These are phyloP conservation scores for Diabrotica virgifera DNA, from an alignment of 1,140 invertebrate genomes.

Conservation along the genomic window DNA sequence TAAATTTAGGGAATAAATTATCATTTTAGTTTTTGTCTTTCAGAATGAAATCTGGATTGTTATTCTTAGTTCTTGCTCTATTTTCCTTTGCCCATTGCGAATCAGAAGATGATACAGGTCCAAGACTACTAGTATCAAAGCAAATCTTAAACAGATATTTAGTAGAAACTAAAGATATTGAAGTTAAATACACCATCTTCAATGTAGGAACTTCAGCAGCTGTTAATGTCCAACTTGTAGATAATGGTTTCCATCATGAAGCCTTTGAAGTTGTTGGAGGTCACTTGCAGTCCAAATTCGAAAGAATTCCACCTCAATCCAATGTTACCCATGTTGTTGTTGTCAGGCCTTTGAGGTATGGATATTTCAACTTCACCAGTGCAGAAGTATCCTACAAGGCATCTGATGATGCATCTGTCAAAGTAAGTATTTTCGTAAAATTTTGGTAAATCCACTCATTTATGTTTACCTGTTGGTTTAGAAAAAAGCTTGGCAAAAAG, in stretches of 20 bases:
- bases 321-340: slow-evolving; percentile 95
- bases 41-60: slow-evolving; percentile 6
- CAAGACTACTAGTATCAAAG: slow-evolving; percentile 77
- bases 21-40: slow-evolving; percentile 1
- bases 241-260: slow-evolving; percentile 85
- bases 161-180: slow-evolving; percentile 96
- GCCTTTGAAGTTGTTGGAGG: slow-evolving; percentile 86
- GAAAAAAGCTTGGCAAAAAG: slow-evolving; percentile 9
- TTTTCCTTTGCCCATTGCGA: slow-evolving; percentile 13
- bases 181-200: slow-evolving; percentile 87
- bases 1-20: background rate
- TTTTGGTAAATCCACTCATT: slow-evolving; percentile 2
- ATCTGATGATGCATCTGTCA: slow-evolving; percentile 67
- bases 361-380: slow-evolving; percentile 96
- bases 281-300: slow-evolving; percentile 76
- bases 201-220: slow-evolving; percentile 86
- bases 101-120: slow-evolving; percentile 65
- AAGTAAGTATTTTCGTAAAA: slow-evolving; percentile 51
- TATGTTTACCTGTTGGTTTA: background rate
- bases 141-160: slow-evolving; percentile 96
- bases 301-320: slow-evolving; percentile 84
- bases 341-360: slow-evolving; percentile 82
- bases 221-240: slow-evolving; percentile 81
- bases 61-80: slow-evolving; percentile 3
- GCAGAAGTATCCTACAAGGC: slow-evolving; percentile 88